These are phyloP conservation scores for Sinhomidia bicolor DNA, from an alignment of 2,888 invertebrate species.

Conservation along the genomic window DNA sequence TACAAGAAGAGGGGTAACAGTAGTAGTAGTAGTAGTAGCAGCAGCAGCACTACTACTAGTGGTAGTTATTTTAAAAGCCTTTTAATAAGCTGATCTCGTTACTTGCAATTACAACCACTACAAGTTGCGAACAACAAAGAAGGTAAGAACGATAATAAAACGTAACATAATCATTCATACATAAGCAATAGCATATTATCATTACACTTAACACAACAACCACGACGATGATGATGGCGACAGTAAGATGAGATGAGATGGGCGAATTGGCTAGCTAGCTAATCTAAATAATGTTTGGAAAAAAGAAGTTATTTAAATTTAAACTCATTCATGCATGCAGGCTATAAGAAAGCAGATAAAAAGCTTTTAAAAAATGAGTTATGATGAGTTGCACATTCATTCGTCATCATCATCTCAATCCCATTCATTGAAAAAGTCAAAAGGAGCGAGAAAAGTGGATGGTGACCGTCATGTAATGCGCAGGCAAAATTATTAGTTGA, in stretches of 20 bases:
- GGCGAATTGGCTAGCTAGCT: not conserved
- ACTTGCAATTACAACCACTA: not conserved
- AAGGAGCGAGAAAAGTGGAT: not conserved
- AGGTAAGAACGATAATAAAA: not conserved
- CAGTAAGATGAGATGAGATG: not conserved
- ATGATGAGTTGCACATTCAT: not conserved
- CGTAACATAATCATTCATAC: not conserved
- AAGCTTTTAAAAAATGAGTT: not conserved
- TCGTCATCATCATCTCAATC: not conserved
- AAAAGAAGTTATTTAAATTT: not conserved
- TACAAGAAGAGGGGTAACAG: not conserved
- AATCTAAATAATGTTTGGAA: not conserved
- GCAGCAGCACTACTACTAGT: too few relatives aligned
- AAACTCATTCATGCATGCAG: not conserved
- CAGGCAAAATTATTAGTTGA: too few relatives aligned
- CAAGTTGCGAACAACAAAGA: not conserved
- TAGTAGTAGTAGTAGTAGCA: too few relatives aligned
- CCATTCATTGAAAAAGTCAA: not conserved
- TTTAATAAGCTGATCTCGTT: conserved; percentile 11
- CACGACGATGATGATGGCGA: too few relatives aligned
- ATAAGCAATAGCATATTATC: not conserved
- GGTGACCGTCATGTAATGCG: too few relatives aligned
- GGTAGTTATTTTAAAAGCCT: not conserved
- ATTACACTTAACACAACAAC: too few relatives aligned
- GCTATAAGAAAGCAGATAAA: not conserved